A percentile compares a stretch with the other conserved stretches of the same genome.
These are phyloP conservation scores for Thymelicus acteon DNA, from an alignment of 2,888 invertebrate genomes.

Conservation along the genomic window DNA sequence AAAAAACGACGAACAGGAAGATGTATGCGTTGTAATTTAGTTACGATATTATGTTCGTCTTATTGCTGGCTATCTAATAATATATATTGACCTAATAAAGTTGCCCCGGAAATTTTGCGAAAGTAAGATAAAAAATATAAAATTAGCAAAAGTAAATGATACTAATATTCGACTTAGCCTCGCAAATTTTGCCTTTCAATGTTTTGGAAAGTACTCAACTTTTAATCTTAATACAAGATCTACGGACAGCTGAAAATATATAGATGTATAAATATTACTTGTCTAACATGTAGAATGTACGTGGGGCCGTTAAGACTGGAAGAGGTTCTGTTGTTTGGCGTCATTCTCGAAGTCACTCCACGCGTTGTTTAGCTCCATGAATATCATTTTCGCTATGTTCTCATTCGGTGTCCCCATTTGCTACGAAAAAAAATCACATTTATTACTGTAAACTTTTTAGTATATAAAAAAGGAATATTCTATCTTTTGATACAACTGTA, in stretches of 20 bases:
- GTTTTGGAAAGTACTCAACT: neutral
- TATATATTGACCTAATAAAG: no score
- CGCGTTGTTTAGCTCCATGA: slow-evolving; percentile 99
- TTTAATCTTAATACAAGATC: neutral
- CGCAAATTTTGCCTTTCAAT: neutral
- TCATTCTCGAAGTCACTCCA: slow-evolving; percentile 98
- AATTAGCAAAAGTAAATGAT: no score
- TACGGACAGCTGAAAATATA: neutral
- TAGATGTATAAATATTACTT: slow-evolving; percentile 4
- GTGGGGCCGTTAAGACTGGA: slow-evolving; percentile 59
- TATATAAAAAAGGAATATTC: no score
- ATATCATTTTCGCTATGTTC: slow-evolving; percentile 97
- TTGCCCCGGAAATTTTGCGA: no score
- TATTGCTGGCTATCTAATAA: no score
- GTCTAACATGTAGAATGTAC: no score
- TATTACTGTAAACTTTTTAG: neutral
- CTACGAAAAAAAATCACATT: slow-evolving; percentile 74
- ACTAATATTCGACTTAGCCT: no score
- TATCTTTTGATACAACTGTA: no score
- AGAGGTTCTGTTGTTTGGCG: slow-evolving; percentile 89
- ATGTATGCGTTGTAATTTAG: neutral
- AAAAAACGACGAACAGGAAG: neutral
- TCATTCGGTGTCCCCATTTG: slow-evolving; percentile 97
- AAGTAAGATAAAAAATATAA: no score
- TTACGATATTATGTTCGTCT: neutral